These are phyloP conservation scores for Leucozona laternaria DNA, from an alignment of 2,888 invertebrate species.

Conservation along the genomic window DNA sequence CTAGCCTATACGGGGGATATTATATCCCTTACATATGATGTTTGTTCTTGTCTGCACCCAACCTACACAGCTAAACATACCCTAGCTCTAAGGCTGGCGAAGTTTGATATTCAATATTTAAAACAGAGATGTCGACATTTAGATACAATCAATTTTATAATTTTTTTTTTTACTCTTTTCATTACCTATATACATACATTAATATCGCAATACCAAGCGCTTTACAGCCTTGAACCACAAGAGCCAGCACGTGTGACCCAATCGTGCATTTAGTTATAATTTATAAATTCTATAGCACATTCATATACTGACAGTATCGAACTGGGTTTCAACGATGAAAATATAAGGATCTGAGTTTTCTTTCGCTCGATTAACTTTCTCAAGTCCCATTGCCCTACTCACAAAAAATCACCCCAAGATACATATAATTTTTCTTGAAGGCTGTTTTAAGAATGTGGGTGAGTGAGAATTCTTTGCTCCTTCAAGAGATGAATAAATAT, in stretches of 20 bases:
- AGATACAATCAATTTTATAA: no score
- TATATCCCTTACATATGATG: no score
- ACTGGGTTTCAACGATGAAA: not conserved
- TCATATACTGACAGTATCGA: not conserved
- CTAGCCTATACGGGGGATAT: no score
- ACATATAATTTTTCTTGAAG: not conserved
- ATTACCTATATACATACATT: no score
- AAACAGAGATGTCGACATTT: no score
- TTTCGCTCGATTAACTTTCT: constrained; percentile 10
- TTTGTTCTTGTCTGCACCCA: no score
- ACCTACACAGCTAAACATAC: no score
- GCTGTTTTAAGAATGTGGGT: not conserved
- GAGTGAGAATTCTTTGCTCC: not conserved
- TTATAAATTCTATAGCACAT: not conserved
- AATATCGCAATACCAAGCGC: no score
- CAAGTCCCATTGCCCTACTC: not conserved
- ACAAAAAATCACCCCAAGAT: not conserved
- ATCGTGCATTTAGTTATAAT: not conserved
- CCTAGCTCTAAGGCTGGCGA: no score
- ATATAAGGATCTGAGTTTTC: constrained; percentile 3
- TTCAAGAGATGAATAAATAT: constrained; percentile 4
- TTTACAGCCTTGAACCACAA: not conserved
- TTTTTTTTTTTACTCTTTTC: no score
- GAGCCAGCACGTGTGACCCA: not conserved
- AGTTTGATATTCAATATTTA: no score